Evolutionary conservation across 2,888 invertebrate species (phyloP), one percentile per base, ranked within the genome.

Genomic region (Hemicrepidius hirtus): DNA sequence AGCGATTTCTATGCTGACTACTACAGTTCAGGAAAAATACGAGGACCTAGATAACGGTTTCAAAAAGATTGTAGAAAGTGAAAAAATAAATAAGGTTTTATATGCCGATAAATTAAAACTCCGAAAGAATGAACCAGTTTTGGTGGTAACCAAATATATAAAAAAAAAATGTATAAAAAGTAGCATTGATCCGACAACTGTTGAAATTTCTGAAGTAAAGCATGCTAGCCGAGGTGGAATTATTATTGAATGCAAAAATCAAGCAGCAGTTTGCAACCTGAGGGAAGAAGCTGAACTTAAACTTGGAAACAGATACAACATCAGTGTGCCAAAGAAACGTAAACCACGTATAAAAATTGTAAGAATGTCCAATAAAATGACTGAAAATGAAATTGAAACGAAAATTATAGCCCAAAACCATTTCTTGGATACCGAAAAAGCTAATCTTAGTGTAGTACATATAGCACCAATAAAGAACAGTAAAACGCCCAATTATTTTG

Each of bases 381-480:
- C 50, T 1, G 7, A 41, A n/a, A 9, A 50, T n/a, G 50, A 21
- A 50, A 50, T 50, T 3, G 18, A 20, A 50, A n/a, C 50, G 2
- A 50, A 50, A 20, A 18, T 50, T n/a, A 9, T 21, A 10, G 50
- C 50, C 10, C 50, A 20, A 18, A 50, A 50, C n/a, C 10, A 12
- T 50, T 18, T 21, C 12, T 18, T 50, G 9, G 50, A 50, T 4
- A 0, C 18, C 5, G 1, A 20, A 7, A 9, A 50, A n/a, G 12
- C 50, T 20, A 24, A 21, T 50, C 10, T 50, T 50, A 50, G n/a
- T 12, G 1, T 50, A 50, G 50, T 50, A n/a, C 50, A 50, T 50
- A 21, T 50, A 41, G 13, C 13, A 7, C 13, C n/a, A 5, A 50
- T 21, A n/a, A 24, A 50, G 20, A 50, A 50, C 1, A 44, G 6